A percentile compares a stretch with the other conserved stretches of the same genome.
These are phyloP conservation scores for Myotis yumanensis DNA, from an alignment of 2,113 vertebrate species.

Conservation along the genomic window DNA sequence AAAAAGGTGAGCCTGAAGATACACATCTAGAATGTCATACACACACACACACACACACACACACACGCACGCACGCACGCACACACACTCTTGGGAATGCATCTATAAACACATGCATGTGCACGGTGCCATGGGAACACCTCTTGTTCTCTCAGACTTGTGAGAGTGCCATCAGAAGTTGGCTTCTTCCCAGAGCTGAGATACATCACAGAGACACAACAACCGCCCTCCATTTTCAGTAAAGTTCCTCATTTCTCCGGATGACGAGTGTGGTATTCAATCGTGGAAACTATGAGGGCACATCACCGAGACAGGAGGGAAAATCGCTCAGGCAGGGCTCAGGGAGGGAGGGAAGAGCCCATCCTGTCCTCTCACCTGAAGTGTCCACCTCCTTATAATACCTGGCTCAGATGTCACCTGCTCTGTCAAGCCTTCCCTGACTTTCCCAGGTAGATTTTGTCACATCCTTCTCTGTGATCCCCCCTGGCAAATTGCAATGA, in stretches of 20 bases:
- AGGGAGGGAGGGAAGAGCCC: background rate
- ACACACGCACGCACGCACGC: background rate
- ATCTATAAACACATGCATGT: background rate
- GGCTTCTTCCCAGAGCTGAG: background rate
- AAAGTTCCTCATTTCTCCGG: background rate
- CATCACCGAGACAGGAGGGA: background rate
- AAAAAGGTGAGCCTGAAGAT: background rate
- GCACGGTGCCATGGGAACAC: background rate
- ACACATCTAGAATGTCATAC: background rate
- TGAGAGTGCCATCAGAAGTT: background rate
- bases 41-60: background rate
- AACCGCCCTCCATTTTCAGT: background rate
- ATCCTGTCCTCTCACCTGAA: background rate
- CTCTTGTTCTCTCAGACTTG: background rate
- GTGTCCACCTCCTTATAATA: background rate
- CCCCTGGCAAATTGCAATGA: background rate
- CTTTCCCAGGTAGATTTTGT: background rate
- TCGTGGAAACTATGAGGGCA: background rate
- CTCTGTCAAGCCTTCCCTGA: background rate
- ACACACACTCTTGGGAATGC: background rate
- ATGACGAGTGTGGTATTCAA: rapidly evolving
- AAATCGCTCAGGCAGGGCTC: background rate
- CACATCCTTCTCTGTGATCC: background rate
- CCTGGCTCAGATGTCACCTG: background rate
- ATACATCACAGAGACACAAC: background rate